Percentiles rank a stretch among this genome's conserved stretches.
Evolutionary conservation across 2,888 invertebrate genomes (phyloP).

Genomic region (Notodonta ziczac): DNA sequence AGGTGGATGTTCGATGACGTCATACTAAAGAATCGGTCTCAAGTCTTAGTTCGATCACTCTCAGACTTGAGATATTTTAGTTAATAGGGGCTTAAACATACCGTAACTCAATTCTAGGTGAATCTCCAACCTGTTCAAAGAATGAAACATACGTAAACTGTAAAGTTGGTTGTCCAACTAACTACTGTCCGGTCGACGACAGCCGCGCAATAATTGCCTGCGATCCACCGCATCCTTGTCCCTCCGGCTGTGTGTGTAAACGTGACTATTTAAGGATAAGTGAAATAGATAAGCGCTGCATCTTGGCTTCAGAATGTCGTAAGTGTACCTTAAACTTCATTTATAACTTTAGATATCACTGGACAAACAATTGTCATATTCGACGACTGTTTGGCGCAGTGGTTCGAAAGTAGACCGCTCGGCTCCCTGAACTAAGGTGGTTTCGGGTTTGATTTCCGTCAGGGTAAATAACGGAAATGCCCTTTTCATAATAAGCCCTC

Average conservation of each 20-base stretch:
- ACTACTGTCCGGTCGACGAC: constrained; percentile 51
- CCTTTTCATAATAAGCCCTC: too few relatives aligned
- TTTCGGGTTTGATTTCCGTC: too few relatives aligned
- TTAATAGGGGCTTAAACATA: neutral
- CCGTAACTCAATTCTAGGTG: neutral
- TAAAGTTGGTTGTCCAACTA: constrained; percentile 42
- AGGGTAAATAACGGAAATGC: too few relatives aligned
- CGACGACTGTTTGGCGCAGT: too few relatives aligned
- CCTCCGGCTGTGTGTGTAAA: constrained; percentile 51
- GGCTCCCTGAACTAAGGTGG: too few relatives aligned
- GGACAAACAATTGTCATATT: too few relatives aligned
- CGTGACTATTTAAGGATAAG: constrained; percentile 7
- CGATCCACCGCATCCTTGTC: constrained; percentile 43
- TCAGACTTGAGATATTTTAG: too few relatives aligned
- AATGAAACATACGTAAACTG: constrained; percentile 53
- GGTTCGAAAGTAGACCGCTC: too few relatives aligned
- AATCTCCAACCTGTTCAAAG: constrained; percentile 15
- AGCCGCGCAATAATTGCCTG: constrained; percentile 42
- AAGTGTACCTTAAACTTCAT: constrained; percentile 24
- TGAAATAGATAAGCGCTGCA: neutral
- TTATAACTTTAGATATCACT: neutral
- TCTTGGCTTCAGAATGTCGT: constrained; percentile 40
- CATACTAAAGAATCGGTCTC: too few relatives aligned
- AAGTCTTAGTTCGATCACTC: too few relatives aligned
- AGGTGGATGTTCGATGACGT: too few relatives aligned